Base-by-base conservation (phyloP, 1,140 invertebrate species). In the Rhagoletis zephyria region DNA sequence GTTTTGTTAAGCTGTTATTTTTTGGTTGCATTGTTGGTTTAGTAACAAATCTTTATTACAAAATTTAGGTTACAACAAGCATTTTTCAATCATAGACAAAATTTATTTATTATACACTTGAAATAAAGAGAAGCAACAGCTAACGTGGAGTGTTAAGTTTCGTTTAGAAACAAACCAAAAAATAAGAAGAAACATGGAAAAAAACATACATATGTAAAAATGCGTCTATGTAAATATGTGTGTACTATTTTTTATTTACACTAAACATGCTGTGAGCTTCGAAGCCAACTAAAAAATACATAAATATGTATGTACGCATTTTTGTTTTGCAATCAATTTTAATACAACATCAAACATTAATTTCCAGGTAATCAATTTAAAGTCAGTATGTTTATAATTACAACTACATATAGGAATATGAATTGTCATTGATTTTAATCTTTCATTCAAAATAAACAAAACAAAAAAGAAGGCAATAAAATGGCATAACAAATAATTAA, bases 401-500 rank as follows among this genome's bases (percentile, higher is more conserved):
- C 16, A 81, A 56, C 4, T 51, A 81, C 56, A 56, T 81, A 56
- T 30, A 30, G 30, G 30, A 30, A 30, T 30, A 30, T 30, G 30
- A 30, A 30, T 30, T 30, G 74, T 81, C 14, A n/a, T 64, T 48
- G n/a, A 19, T 74, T 70, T 81, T 81, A 56, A 81, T 56, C 30
- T 56, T 42, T 88, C 88, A 89, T 88, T 88, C 74, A 88, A 56
- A 59, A 65, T 88, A 87, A 87, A 87, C 65, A 74, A 86, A 63
- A 63, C 61, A 63, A n/a, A 14, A 4, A 63, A 63, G 9, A 63
- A 81, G 16, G 45, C 90, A 89, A 90, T 89, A 87, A 90, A 91
- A 91, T 90, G 91, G 91, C 90, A 91, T 91, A 91, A 91, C 91
- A 91, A 90, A 91, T 90, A 88, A 88, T 89, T 88, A 86, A 89